Conservation (phyloP, 2,888 invertebrate species). For the Empis livida region DNA sequence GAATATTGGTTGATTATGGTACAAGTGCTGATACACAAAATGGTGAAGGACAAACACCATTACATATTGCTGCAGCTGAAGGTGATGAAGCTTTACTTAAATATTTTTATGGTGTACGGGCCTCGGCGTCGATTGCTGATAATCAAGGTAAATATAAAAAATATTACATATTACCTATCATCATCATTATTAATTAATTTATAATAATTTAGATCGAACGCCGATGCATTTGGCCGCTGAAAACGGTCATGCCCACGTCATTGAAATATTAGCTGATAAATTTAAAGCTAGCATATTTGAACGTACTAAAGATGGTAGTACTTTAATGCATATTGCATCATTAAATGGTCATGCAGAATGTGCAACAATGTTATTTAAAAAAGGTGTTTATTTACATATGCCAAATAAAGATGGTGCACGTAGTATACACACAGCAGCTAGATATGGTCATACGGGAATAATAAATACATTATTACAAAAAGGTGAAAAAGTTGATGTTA, state of each 20-base stretch:
- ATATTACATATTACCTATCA: background rate
- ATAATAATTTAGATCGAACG: slow-evolving; percentile 60
- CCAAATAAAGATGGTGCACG: slow-evolving; percentile 94
- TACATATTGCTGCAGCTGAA: slow-evolving; percentile 91
- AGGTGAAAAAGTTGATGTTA: slow-evolving; percentile 92
- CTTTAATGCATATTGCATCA: slow-evolving; percentile 97
- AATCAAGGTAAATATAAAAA: slow-evolving; percentile 54
- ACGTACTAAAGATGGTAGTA: slow-evolving; percentile 95
- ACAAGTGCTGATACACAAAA: slow-evolving; percentile 86
- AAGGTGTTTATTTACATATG: slow-evolving; percentile 98
- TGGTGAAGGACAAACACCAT: slow-evolving; percentile 84
- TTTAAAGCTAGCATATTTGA: slow-evolving; percentile 95
- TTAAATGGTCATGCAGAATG: slow-evolving; percentile 96
- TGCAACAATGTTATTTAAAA: slow-evolving; percentile 95
- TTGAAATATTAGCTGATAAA: slow-evolving; percentile 92
- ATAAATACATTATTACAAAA: slow-evolving; percentile 91
- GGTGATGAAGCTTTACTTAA: slow-evolving; percentile 92
- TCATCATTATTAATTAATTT: background rate
- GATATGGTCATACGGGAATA: slow-evolving; percentile 93
- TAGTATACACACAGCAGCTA: slow-evolving; percentile 94
- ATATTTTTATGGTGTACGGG: slow-evolving; percentile 88
- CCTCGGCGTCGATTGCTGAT: slow-evolving; percentile 88
- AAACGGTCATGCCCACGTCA: slow-evolving; percentile 89
- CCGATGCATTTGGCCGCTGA: slow-evolving; percentile 97
- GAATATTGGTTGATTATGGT: slow-evolving; percentile 85